These are phyloP conservation scores for Mionectes olivaceus DNA, from an alignment of 2,797 vertebrate species.

Conservation along the genomic window DNA sequence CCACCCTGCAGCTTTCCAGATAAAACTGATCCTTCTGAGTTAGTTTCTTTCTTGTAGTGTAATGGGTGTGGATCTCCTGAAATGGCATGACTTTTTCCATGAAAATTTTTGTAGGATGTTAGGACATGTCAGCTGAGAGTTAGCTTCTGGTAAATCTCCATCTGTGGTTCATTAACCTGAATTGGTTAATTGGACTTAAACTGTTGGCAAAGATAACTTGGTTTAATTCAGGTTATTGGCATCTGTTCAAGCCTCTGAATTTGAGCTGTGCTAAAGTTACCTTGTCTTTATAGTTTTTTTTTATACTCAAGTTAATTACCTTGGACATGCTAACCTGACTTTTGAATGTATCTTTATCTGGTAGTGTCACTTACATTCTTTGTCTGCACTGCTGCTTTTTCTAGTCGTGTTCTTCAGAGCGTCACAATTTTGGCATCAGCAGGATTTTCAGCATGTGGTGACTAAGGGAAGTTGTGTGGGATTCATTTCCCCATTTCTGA, in stretches of 20 bases:
- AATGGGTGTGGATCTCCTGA: not conserved
- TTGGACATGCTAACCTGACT: not conserved
- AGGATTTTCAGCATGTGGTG: conserved; percentile 17
- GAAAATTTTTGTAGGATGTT: not conserved
- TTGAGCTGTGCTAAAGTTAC: not conserved
- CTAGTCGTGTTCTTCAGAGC: not conserved
- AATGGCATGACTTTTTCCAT: not conserved
- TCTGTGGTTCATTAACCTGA: not conserved
- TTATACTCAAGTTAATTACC: not conserved
- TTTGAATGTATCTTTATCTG: not conserved
- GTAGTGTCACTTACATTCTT: not conserved
- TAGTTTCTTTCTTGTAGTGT: not conserved
- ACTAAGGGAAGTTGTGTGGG: conserved; percentile 53
- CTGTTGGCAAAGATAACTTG: not conserved
- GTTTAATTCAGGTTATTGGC: not conserved
- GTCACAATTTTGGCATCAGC: not conserved
- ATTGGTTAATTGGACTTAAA: conserved; percentile 30
- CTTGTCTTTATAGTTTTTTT: not conserved
- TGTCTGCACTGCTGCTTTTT: conserved; percentile 25
- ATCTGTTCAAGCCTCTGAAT: not conserved
- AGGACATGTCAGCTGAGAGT: not conserved
- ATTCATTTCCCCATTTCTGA: conserved; percentile 45
- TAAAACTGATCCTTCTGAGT: not conserved
- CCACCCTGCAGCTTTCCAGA: not conserved
- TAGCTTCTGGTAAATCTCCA: not conserved